These are phyloP conservation scores for Tonatia bakeri DNA, from an alignment of 2,113 vertebrate genomes.

Conservation along the genomic window DNA sequence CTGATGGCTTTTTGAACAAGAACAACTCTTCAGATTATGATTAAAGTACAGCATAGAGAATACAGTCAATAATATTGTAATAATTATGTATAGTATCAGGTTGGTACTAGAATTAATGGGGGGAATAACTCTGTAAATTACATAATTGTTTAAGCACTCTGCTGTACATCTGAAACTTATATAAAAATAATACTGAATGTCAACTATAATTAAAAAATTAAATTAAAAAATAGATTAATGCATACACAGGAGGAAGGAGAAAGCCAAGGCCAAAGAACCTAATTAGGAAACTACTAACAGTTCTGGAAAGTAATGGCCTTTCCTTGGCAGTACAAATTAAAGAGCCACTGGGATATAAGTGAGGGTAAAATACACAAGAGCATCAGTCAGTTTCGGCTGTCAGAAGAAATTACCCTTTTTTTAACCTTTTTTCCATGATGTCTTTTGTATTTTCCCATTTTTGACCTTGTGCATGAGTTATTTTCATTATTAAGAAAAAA, in stretches of 20 bases:
- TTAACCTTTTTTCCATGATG: neutral
- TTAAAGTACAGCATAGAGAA: neutral
- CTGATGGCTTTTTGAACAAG: neutral
- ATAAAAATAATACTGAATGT: neutral
- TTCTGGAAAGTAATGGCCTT: neutral
- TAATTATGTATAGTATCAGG: neutral
- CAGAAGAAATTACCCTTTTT: neutral
- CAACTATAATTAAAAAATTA: neutral
- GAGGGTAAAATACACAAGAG: neutral
- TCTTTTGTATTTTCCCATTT: neutral
- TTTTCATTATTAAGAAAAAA: conserved; percentile 3
- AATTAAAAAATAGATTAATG: neutral
- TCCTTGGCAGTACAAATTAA: neutral
- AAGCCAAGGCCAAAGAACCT: neutral
- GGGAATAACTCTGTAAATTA: neutral
- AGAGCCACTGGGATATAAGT: neutral
- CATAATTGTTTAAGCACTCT: neutral
- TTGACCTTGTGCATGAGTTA: neutral
- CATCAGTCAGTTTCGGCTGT: neutral
- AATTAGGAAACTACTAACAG: neutral
- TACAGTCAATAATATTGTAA: neutral
- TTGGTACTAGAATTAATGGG: neutral
- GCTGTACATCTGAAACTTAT: neutral
- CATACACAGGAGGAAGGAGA: neutral
- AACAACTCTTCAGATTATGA: neutral